A percentile compares a stretch with the other conserved stretches of the same genome.
Conservation (phyloP, 2,888 invertebrate genomes). For the Sesamia inferens region DNA sequence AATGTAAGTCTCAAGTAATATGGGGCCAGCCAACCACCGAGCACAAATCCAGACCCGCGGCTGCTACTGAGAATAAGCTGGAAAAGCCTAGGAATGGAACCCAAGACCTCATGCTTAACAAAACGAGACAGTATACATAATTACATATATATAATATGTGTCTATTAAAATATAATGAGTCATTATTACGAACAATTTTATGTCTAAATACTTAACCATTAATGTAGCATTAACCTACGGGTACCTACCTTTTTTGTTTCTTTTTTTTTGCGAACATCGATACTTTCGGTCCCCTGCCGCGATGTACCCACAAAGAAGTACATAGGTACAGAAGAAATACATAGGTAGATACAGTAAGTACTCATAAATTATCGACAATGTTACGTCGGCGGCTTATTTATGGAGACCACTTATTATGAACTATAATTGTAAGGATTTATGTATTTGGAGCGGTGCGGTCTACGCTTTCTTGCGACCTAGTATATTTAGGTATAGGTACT, state of each 20-base stretch:
- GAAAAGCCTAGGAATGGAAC: neutral
- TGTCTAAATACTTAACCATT: constrained; percentile 34
- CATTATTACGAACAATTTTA: constrained; percentile 34
- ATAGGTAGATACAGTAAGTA: neutral
- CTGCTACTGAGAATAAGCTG: too few species aligned
- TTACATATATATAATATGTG: constrained; percentile 20
- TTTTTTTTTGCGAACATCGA: constrained; percentile 45
- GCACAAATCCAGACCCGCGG: too few species aligned
- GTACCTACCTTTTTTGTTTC: constrained; percentile 9
- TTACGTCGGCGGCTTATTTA: constrained; percentile 44
- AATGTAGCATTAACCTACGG: constrained; percentile 36
- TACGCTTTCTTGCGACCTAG: neutral
- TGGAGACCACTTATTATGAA: constrained; percentile 29
- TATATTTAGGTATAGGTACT: neutral
- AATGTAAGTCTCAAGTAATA: too few species aligned
- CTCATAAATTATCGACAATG: constrained; percentile 52
- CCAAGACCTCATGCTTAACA: neutral
- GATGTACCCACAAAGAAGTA: constrained; percentile 29
- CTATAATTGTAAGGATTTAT: constrained; percentile 23
- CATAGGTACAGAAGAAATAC: constrained; percentile 29
- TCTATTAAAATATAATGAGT: neutral
- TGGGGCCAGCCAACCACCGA: too few species aligned
- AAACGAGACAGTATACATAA: neutral
- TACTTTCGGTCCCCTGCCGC: constrained; percentile 40
- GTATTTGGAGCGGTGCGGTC: neutral